Evolutionary conservation across 2,888 invertebrate species (phyloP), one percentile per base, ranked within the genome.

Genomic region (Limnephilus marmoratus): DNA sequence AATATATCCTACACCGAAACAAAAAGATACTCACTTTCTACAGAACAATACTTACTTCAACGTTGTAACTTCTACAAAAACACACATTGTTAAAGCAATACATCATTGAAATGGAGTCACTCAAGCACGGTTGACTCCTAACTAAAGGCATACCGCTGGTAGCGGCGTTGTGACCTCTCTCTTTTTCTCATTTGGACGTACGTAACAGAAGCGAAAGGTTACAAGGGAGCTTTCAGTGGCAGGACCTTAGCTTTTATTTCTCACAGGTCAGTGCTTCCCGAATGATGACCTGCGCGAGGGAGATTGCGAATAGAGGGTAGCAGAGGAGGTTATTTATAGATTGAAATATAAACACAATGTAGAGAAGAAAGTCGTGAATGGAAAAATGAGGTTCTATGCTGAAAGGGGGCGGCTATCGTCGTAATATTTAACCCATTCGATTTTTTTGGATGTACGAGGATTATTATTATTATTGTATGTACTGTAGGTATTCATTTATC

Each of bases 211-310:
- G 3, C 9, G 68, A 68, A 7, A 68, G 9, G 68, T 68, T 68
- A 68, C 0, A 68, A 68, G 24, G 5, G 18, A 68, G 68, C 68
- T 68, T 18, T 24, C 68, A 24, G n/a, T 68, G 68, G 68, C 68
- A 68, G 68, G 68, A 68, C 68, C 7, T 18, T 68, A 68, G 68
- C 68, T 24, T 68, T 68, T 68, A 68, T 68, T 68, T 68, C 24
- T 68, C 68, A 68, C 68, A 68, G 68, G 68, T n/a, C 68, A 68
- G 68, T 68, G 68, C 68, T n/a, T 68, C 68, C 68, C 68, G n/a
- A 68, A 68, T 24, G 68, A 68, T 68, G 68, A 68, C 68, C 68
- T 68, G 68, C 9, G 1, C 24, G 82, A 31, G 18, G 34, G 34
- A 82, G 34, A 82, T 31, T 31, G 31, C 12, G 31, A 82, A 82